Conservation (phyloP, 2,888 invertebrate genomes). For the Balanococcus diminutus region DNA sequence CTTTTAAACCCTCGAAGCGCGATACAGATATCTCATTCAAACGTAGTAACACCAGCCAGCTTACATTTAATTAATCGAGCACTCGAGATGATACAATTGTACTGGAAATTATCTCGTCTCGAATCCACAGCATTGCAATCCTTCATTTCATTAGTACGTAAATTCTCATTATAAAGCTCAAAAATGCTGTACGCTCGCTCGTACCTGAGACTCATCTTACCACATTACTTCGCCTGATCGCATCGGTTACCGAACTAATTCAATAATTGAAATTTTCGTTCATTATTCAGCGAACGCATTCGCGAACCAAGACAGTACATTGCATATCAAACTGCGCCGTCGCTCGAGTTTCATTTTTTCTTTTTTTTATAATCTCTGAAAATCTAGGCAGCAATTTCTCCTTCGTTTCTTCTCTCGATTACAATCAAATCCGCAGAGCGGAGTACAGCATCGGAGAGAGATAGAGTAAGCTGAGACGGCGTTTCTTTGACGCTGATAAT, state of each 20-base stretch:
- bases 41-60: not conserved
- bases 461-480: not conserved
- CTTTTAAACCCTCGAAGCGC: not conserved
- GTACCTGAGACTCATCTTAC: not conserved
- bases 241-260: not conserved
- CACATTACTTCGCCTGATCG: not conserved
- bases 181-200: not conserved
- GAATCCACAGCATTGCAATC: not conserved
- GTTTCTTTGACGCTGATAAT: conserved; percentile 44
- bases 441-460: not conserved
- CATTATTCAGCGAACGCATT: not conserved
- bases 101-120: not conserved
- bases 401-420: not conserved
- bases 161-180: not conserved
- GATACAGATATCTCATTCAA: not conserved
- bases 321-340: no score
- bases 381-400: not conserved
- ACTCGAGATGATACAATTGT: not conserved
- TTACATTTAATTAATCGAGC: not conserved
- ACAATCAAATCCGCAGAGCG: not conserved
- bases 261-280: not conserved
- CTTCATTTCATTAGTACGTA: not conserved
- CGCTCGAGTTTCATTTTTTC: not conserved
- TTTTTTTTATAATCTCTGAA: not conserved
- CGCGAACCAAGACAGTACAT: not conserved